A percentile compares a stretch with the other conserved stretches of the same genome.
These are phyloP conservation scores for Drosophila gunungcola DNA, from an alignment of 1,140 invertebrate species.

Conservation along the genomic window DNA sequence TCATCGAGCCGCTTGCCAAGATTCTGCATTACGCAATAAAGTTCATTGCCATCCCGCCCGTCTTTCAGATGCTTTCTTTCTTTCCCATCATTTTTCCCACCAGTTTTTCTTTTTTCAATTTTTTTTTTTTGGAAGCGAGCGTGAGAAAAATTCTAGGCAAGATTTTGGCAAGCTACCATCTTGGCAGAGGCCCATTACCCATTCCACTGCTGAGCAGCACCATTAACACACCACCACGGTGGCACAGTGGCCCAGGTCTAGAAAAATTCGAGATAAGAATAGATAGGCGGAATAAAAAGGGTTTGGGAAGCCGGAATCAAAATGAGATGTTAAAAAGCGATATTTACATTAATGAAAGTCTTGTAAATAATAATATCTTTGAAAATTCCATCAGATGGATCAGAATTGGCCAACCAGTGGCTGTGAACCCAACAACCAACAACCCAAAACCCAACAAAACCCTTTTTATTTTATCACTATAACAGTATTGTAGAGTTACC, in stretches of 20 bases:
- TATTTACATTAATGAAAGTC: neutral
- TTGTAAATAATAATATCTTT: neutral
- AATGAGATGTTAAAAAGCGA: neutral
- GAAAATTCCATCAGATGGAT: neutral
- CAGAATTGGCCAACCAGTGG: too few species aligned
- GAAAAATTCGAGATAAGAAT: constrained; percentile 32
- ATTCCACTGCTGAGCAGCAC: constrained; percentile 9
- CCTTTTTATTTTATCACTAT: too few species aligned
- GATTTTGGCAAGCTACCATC: constrained; percentile 77
- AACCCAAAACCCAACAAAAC: too few species aligned
- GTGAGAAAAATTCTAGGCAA: constrained; percentile 72
- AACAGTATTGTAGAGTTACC: too few species aligned
- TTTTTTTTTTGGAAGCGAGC: constrained; percentile 70
- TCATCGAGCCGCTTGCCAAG: constrained; percentile 67
- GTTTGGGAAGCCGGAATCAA: neutral
- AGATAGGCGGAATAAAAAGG: constrained; percentile 9
- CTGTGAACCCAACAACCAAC: too few species aligned
- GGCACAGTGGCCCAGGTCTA: constrained; percentile 50
- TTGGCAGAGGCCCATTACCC: constrained; percentile 73
- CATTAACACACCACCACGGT: neutral
- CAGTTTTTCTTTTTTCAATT: constrained; percentile 36
- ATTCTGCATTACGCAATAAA: constrained; percentile 77
- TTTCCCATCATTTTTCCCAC: constrained; percentile 60
- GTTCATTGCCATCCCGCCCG: constrained; percentile 54
- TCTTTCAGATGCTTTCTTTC: constrained; percentile 40